These are phyloP conservation scores for Prietella phreatophila DNA, from an alignment of 2,113 vertebrate genomes.

Conservation along the genomic window DNA sequence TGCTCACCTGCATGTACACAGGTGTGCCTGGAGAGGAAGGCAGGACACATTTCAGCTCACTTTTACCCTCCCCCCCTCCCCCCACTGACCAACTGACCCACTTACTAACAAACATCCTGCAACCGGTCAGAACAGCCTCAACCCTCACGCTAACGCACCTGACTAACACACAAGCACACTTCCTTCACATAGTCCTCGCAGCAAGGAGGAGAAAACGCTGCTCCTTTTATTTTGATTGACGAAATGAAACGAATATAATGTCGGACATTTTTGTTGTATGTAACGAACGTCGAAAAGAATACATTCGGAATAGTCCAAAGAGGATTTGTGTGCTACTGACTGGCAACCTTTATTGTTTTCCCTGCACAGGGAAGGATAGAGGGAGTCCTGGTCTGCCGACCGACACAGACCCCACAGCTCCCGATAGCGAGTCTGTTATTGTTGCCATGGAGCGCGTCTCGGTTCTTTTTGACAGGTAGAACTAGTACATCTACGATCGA, in stretches of 20 bases:
- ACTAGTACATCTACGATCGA: not conserved
- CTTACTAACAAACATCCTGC: constrained; percentile 30
- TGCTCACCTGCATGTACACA: constrained; percentile 99
- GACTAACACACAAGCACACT: constrained; percentile 41
- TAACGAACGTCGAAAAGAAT: not conserved
- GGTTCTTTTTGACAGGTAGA: constrained; percentile 94
- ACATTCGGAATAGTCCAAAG: not conserved
- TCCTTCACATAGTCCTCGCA: not conserved
- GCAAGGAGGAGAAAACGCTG: not conserved
- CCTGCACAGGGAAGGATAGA: constrained; percentile 90
- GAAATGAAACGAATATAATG: not conserved
- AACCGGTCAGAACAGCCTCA: not conserved
- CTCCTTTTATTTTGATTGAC: not conserved
- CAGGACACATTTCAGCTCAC: constrained; percentile 52
- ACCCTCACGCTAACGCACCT: constrained; percentile 38
- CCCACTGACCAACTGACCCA: constrained; percentile 15
- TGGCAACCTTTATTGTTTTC: constrained; percentile 67
- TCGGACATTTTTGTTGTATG: not conserved
- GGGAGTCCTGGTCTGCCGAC: constrained; percentile 80
- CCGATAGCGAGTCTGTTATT: constrained; percentile 94
- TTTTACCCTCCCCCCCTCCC: constrained; percentile 19
- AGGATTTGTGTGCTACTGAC: constrained; percentile 46
- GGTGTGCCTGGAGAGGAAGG: constrained; percentile 71
- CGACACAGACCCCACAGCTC: constrained; percentile 79
- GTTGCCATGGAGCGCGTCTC: constrained; percentile 98